These are phyloP conservation scores for Caenorhabditis remanei DNA, from an alignment of 1,140 invertebrate genomes.

Conservation along the genomic window DNA sequence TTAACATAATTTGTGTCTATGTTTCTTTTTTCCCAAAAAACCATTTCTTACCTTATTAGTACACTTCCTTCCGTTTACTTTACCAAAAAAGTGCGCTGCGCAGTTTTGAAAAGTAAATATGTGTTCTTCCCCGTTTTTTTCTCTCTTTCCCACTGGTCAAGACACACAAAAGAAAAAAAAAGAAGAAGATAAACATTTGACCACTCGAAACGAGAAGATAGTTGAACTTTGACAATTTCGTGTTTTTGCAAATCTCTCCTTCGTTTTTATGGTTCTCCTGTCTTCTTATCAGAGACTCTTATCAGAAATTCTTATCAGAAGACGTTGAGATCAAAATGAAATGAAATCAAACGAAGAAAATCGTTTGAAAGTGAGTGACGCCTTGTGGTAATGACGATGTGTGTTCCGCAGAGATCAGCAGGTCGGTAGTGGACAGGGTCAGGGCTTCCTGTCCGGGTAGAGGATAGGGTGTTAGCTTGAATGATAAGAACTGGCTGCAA, in stretches of 20 bases:
- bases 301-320: too few species aligned
- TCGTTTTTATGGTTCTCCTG: neutral
- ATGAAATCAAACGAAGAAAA: slow-evolving; percentile 45
- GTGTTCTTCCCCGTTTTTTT: neutral
- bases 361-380: neutral
- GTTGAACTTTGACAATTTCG: slow-evolving; percentile 10
- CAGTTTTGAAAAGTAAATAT: neutral
- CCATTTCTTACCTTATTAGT: too few species aligned
- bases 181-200: slow-evolving; percentile 15
- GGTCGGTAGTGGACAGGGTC: neutral
- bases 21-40: too few species aligned
- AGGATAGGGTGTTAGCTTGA: too few species aligned
- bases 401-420: neutral
- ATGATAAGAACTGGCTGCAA: too few species aligned
- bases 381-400: neutral
- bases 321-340: slow-evolving; percentile 16
- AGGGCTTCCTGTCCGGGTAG: too few species aligned
- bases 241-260: neutral
- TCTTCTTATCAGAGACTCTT: too few species aligned
- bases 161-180: neutral
- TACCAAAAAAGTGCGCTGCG: too few species aligned
- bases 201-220: neutral
- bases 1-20: too few species aligned
- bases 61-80: too few species aligned
- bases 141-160: neutral